phyloP scores from a whole-genome alignment of 2,797 vertebrate species.

The Muscicapa comitata region DNA sequence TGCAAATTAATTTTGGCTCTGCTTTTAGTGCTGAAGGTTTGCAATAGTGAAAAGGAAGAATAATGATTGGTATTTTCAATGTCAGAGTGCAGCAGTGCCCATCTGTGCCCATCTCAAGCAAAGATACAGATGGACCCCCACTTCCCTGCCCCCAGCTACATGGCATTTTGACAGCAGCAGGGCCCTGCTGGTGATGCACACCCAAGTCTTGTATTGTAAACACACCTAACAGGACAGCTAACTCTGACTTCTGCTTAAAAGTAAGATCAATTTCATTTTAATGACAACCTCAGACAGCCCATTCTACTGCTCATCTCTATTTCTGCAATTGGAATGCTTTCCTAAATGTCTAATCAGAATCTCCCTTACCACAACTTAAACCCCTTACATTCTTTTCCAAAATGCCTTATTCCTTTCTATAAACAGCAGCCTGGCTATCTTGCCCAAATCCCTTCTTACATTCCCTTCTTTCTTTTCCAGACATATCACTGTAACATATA shows the following conservation, averaged over 20 bases:
- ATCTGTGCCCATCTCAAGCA: neutral
- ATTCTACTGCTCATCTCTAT: neutral
- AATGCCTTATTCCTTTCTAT: neutral
- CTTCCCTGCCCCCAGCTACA: accelerated
- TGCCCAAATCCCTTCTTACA: neutral
- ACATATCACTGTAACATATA: neutral
- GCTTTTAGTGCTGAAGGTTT: neutral
- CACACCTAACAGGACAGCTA: neutral
- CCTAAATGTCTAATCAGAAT: neutral
- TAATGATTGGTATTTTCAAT: neutral
- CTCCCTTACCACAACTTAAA: neutral
- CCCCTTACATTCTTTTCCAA: neutral
- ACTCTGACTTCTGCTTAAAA: neutral
- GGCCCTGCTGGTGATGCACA: accelerated
- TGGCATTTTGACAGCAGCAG: accelerated
- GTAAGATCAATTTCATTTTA: neutral
- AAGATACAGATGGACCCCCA: neutral
- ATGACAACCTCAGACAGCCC: neutral
- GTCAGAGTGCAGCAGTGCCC: neutral
- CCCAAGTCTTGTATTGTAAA: neutral
- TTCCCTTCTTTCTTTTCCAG: neutral
- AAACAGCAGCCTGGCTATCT: neutral
- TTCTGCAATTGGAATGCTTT: neutral
- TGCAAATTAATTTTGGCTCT: neutral
- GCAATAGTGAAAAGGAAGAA: neutral